Evolutionary conservation across 2,113 vertebrate genomes (phyloP).

Genomic region (Tapirus terrestris): DNA sequence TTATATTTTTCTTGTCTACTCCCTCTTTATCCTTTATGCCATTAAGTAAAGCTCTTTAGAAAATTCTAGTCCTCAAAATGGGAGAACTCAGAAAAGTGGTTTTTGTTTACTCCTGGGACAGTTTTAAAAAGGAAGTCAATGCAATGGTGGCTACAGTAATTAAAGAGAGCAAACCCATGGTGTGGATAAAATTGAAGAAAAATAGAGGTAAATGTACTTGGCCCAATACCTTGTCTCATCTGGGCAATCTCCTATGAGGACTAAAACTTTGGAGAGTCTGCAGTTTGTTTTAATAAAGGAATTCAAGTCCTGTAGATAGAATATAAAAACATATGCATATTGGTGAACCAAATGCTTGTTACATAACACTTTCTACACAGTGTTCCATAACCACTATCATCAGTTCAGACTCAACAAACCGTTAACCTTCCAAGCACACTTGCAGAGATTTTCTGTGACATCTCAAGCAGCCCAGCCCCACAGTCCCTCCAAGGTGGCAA

Average conservation of each 20-base stretch:
- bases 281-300: slow-evolving; percentile 72
- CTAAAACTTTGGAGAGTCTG: slow-evolving; percentile 33
- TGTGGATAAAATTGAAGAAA: not conserved
- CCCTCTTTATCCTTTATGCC: not conserved
- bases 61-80: slow-evolving; percentile 9
- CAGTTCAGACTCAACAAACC: not conserved
- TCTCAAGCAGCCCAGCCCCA: not conserved
- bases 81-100: not conserved
- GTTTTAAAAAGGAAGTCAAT: not conserved
- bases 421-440: not conserved
- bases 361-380: not conserved
- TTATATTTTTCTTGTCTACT: not conserved
- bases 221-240: slow-evolving; percentile 3
- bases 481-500: not conserved
- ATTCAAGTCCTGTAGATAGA: slow-evolving; percentile 11
- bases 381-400: not conserved
- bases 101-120: not conserved
- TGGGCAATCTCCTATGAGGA: not conserved
- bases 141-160: not conserved
- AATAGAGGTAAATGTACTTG: not conserved
- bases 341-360: not conserved
- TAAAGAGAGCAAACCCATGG: not conserved
- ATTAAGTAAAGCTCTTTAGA: not conserved
- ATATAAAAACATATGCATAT: slow-evolving; percentile 9
- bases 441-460: not conserved